Conservation (phyloP, 1,140 invertebrate species). For the Neocloeon triangulifer region DNA sequence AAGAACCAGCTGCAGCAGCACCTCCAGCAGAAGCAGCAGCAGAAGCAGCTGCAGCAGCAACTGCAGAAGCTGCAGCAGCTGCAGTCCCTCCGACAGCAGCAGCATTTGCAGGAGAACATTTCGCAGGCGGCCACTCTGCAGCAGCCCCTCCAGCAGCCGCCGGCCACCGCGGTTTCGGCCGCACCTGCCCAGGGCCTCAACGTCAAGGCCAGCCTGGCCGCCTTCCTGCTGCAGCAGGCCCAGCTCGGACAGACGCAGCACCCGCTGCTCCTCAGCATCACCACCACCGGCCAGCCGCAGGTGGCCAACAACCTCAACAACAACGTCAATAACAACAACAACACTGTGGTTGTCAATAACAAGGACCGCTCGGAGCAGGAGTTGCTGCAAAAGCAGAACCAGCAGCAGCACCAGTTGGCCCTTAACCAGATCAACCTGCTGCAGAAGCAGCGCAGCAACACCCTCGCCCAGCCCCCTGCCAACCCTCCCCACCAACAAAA, state of each 20-base stretch:
- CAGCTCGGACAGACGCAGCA: too few species aligned
- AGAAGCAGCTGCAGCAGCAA: slow-evolving; percentile 22
- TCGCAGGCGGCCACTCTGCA: slow-evolving; percentile 9
- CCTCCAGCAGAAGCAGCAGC: slow-evolving; percentile 38
- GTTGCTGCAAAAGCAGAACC: too few species aligned
- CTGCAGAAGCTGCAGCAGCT: slow-evolving; percentile 16
- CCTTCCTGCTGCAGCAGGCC: slow-evolving; percentile 23
- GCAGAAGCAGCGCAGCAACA: slow-evolving; percentile 4
- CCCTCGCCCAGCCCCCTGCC: background rate
- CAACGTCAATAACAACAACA: slow-evolving; percentile 11
- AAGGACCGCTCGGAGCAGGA: slow-evolving; percentile 8
- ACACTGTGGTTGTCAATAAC: slow-evolving; percentile 9
- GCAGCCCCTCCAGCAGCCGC: slow-evolving; percentile 1
- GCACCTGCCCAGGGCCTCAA: slow-evolving; percentile 12
- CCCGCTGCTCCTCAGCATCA: slow-evolving; percentile 15
- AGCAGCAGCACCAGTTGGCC: slow-evolving; percentile 13
- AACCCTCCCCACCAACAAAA: background rate
- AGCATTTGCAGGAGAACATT: too few species aligned
- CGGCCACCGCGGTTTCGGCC: slow-evolving; percentile 4
- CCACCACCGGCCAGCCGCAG: slow-evolving; percentile 17
- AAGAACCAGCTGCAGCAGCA: slow-evolving; percentile 43
- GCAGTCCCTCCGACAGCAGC: slow-evolving; percentile 14
- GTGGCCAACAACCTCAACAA: slow-evolving; percentile 5
- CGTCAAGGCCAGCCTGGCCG: slow-evolving; percentile 26
- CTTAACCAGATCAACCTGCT: slow-evolving; percentile 16